A percentile compares a stretch with the other conserved stretches of the same genome.
Evolutionary conservation across 1,140 invertebrate genomes (phyloP).

Genomic region (Idris sp.): DNA sequence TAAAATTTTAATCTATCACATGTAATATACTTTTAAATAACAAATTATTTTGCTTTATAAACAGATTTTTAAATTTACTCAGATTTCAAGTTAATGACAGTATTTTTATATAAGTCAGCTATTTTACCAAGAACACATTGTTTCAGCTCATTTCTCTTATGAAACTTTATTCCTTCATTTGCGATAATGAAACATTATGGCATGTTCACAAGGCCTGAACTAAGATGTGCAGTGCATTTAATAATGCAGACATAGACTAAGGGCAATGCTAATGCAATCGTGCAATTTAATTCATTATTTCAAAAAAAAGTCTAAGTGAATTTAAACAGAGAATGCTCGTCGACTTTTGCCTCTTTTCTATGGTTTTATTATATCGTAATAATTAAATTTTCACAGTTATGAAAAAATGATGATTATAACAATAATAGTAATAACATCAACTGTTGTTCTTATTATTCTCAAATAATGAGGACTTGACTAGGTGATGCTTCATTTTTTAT

Average conservation of each 20-base stretch:
- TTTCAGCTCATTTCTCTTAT: constrained; percentile 28
- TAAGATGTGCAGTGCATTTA: constrained; percentile 9
- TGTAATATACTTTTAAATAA: no score
- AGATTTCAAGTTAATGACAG: no score
- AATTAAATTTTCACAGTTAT: constrained; percentile 36
- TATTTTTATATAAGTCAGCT: no score
- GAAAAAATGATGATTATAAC: constrained; percentile 10
- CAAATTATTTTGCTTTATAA: no score
- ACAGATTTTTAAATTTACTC: no score
- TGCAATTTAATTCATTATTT: constrained; percentile 41
- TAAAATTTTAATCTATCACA: no score
- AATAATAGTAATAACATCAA: no score
- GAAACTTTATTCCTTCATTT: constrained; percentile 43
- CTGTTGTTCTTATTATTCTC: constrained; percentile 44
- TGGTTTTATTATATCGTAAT: constrained; percentile 39
- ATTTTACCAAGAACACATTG: no score
- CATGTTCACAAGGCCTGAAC: constrained; percentile 10
- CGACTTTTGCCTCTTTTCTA: constrained; percentile 22
- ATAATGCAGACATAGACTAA: constrained; percentile 20
- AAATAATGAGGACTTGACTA: background rate
- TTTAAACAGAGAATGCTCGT: constrained; percentile 14
- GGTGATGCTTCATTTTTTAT: constrained; percentile 33
- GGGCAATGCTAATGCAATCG: constrained; percentile 40
- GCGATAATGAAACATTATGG: constrained; percentile 42
- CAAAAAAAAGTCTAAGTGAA: constrained; percentile 49